Evolutionary conservation across 2,888 invertebrate genomes (phyloP).

Genomic region (Alsophila aescularia): DNA sequence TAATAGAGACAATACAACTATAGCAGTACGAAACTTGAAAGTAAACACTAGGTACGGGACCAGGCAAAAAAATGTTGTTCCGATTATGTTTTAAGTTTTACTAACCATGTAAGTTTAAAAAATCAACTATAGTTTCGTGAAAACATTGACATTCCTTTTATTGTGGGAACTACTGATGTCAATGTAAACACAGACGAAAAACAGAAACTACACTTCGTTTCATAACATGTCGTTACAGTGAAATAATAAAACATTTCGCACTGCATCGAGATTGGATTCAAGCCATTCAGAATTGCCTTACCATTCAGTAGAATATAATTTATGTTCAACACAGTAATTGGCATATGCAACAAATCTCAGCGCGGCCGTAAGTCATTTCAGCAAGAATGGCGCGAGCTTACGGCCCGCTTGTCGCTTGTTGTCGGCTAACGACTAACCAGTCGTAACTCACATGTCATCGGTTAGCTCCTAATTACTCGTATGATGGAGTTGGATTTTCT

Average conservation of each 20-base stretch:
- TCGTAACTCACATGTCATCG: slow-evolving; percentile 25
- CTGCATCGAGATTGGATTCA: slow-evolving; percentile 15
- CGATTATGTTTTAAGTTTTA: too few species aligned
- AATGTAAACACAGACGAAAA: neutral
- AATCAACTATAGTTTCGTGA: too few species aligned
- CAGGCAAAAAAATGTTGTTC: too few species aligned
- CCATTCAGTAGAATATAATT: slow-evolving; percentile 43
- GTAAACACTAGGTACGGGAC: too few species aligned
- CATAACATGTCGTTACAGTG: slow-evolving; percentile 13
- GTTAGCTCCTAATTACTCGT: neutral
- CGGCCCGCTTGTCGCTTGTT: slow-evolving; percentile 28
- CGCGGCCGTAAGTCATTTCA: slow-evolving; percentile 51
- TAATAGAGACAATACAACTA: too few species aligned
- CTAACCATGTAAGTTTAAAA: too few species aligned
- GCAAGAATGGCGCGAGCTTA: slow-evolving; percentile 35
- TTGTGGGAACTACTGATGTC: neutral
- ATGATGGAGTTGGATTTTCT: neutral
- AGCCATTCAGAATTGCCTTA: slow-evolving; percentile 31
- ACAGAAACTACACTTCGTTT: neutral
- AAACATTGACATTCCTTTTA: too few species aligned
- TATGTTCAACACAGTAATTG: slow-evolving; percentile 51
- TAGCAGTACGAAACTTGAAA: too few species aligned
- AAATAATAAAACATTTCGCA: slow-evolving; percentile 16
- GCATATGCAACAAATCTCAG: slow-evolving; percentile 54
- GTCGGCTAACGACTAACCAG: slow-evolving; percentile 25